Evolutionary conservation across 2,888 invertebrate genomes (phyloP), one percentile per base, ranked within the genome.

Genomic region (Empis livida): DNA sequence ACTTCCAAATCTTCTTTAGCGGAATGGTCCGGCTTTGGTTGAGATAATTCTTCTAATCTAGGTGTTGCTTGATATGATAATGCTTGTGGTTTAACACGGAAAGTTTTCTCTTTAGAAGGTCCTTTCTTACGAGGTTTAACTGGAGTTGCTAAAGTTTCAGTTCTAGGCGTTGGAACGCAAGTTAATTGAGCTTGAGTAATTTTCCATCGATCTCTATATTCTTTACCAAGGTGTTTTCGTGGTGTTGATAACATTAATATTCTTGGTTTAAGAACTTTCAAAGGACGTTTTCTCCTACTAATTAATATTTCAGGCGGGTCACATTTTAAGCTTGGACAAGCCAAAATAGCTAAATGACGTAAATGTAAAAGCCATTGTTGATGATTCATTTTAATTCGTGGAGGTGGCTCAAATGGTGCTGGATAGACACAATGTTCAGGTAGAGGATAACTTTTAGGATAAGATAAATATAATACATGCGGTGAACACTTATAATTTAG

Each of bases 331-430:
- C 14, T 42, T 10, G 46, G 37, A 27, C 23, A 16, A 11, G 46
- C 42, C 6, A 46, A 45, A 11, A 41, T 31, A 17, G 20, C n/a
- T 10, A 46, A 23, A 38, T 27, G 46, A 15, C 42, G 42, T 10
- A 37, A 13, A 37, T 46, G 46, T 32, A 42, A 42, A 10, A 11
- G 11, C 46, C 46, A 46, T 14, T 37, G 42, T 5, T 10, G 17
- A 14, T 5, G 8, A n/a, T 9, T 42, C 46, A 46, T 46, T 27
- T 42, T 42, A 11, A 42, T 27, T 38, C 42, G 14, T 5, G 2
- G n/a, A 11, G 46, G 37, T 5, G 35, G 27, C 8, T 27, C 23
- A 27, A 6, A 27, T 20, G 46, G 42, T 15, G 27, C n/a, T 15
- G 37, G 37, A 1, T n/a, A 8, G 6, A 37, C 27, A 27, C 46